These are phyloP conservation scores for Cosmopolites sordidus DNA, from an alignment of 2,888 invertebrate species.

Conservation along the genomic window DNA sequence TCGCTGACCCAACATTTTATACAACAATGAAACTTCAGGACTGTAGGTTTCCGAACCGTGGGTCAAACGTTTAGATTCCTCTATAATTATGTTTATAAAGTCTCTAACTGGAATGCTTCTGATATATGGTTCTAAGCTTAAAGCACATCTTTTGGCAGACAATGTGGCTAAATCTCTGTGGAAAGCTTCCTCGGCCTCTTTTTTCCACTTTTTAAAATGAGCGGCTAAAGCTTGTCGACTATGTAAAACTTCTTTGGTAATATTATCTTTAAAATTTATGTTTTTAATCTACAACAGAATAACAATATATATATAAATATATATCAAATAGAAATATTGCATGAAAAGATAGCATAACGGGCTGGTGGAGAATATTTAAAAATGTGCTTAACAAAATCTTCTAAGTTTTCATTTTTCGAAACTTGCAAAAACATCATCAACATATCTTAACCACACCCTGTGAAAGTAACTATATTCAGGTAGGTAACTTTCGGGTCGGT, in stretches of 20 bases:
- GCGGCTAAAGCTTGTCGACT: constrained; percentile 56
- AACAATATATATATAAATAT: too few relatives aligned
- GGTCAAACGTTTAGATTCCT: constrained; percentile 65
- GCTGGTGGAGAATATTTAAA: too few relatives aligned
- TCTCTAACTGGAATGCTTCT: constrained; percentile 43
- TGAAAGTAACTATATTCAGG: too few relatives aligned
- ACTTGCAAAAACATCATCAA: too few relatives aligned
- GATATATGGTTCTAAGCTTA: constrained; percentile 43
- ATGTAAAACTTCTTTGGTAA: constrained; percentile 36
- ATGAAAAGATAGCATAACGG: too few relatives aligned
- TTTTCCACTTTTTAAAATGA: constrained; percentile 64
- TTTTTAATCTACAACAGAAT: constrained; percentile 39
- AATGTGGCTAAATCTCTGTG: constrained; percentile 64
- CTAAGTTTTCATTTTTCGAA: too few relatives aligned
- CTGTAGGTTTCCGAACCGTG: constrained; percentile 79
- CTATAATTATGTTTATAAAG: constrained; percentile 61
- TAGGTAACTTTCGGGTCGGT: too few relatives aligned
- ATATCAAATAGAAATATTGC: too few relatives aligned
- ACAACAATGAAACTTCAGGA: constrained; percentile 61
- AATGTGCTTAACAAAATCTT: too few relatives aligned
- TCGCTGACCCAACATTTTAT: constrained; percentile 63
- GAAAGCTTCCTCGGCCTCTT: constrained; percentile 60
- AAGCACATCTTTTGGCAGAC: constrained; percentile 50
- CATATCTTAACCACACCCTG: too few relatives aligned
- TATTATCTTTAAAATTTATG: constrained; percentile 36